Conservation (phyloP, 2,113 vertebrate genomes). For the Chelonoidis abingdonii region DNA sequence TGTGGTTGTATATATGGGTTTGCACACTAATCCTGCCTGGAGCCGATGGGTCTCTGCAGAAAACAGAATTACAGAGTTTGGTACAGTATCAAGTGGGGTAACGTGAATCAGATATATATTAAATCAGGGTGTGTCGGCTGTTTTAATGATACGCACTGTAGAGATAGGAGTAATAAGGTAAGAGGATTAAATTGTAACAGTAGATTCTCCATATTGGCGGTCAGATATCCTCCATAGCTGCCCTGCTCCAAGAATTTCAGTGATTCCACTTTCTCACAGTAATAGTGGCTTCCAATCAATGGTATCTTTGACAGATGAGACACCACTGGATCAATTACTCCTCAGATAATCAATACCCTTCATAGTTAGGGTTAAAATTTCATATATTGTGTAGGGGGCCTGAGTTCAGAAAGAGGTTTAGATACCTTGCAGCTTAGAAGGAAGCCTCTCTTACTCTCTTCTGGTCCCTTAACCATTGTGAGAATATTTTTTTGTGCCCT, state of each 20-base stretch:
- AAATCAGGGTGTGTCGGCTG: neutral
- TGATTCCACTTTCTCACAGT: neutral
- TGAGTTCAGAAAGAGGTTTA: neutral
- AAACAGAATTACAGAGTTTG: neutral
- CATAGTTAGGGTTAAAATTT: neutral
- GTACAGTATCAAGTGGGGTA: neutral
- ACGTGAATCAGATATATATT: neutral
- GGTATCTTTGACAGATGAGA: neutral
- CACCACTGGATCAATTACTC: slow-evolving; percentile 12
- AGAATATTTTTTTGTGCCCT: neutral
- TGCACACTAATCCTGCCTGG: neutral
- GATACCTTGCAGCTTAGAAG: neutral
- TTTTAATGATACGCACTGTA: slow-evolving; percentile 10
- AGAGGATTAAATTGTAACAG: neutral
- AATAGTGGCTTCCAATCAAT: neutral
- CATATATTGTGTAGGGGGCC: neutral
- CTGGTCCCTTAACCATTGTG: neutral
- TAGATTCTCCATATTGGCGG: neutral
- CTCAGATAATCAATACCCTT: slow-evolving; percentile 32
- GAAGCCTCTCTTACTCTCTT: neutral
- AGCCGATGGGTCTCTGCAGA: neutral
- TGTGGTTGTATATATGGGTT: neutral
- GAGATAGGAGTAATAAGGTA: neutral
- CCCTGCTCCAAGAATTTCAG: neutral
- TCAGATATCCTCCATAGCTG: neutral